A percentile compares a stretch with the other conserved stretches of the same genome.
These are phyloP conservation scores for Actinemys pallida DNA, from an alignment of 2,113 vertebrate species.

Conservation along the genomic window DNA sequence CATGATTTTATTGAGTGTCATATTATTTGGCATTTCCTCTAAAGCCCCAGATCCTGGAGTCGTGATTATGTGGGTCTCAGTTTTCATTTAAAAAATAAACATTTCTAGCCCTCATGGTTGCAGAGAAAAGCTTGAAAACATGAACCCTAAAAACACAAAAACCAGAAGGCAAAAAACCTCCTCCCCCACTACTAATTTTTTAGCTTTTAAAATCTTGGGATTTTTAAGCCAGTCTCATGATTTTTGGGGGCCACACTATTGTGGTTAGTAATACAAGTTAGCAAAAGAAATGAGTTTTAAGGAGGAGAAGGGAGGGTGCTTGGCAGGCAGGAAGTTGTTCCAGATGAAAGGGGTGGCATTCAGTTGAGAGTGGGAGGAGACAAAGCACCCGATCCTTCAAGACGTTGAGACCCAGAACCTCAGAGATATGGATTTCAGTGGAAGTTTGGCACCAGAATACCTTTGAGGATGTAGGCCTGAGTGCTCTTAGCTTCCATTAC, in stretches of 20 bases:
- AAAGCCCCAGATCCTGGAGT: not conserved
- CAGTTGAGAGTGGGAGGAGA: not conserved
- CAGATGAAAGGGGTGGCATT: not conserved
- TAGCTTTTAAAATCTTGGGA: not conserved
- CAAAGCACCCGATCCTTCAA: not conserved
- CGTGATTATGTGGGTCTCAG: not conserved
- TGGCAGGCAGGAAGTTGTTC: not conserved
- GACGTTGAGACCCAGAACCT: not conserved
- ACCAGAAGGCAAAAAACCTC: not conserved
- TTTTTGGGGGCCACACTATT: not conserved
- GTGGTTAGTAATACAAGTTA: not conserved
- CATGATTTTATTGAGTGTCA: accelerated
- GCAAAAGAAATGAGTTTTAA: not conserved
- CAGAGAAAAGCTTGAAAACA: not conserved
- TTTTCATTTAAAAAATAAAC: not conserved
- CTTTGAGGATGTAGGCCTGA: not conserved
- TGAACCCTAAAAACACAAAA: not conserved
- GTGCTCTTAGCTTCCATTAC: not conserved
- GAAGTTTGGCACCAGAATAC: not conserved
- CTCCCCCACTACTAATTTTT: not conserved
- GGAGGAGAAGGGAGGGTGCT: not conserved
- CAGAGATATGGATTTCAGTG: not conserved
- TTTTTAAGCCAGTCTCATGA: not conserved
- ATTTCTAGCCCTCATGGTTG: not conserved
- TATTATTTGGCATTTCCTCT: not conserved